Base-by-base conservation (phyloP, 2,797 vertebrate genomes). In the Hemitrygon akajei region DNA sequence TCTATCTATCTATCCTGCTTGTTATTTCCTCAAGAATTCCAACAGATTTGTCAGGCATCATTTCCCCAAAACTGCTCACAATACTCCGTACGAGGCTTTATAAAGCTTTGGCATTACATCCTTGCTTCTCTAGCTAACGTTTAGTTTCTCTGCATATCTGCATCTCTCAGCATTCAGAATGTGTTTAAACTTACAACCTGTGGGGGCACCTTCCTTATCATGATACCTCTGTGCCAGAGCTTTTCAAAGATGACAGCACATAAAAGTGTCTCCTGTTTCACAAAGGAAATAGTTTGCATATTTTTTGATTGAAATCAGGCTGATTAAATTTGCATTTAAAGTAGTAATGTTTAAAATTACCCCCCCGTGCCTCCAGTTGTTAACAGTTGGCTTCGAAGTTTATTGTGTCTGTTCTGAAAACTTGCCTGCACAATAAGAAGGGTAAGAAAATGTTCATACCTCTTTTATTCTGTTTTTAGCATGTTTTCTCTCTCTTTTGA, bases 251-350 rank as follows among this genome's bases (percentile, higher is more conserved):
- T 37, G 34, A 80, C 20, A 40, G 34, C 79, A 79, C n/a, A 34
- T n/a, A 34, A 3, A 79, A 79, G n/a, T 77, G n/a, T 34, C 76
- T 77, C 76, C 34, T 18, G 34, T 80, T 80, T 80, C 34, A 80
- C 37, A 80, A 40, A 37, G 16, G n/a, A 80, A 80, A 34, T 40
- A 80, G 37, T 37, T 37, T 80, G 79, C 14, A 40, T 80, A 80
- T 80, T 80, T 77, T n/a, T 73, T 37, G 77, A 80, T 80, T 20
- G 10, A 37, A 37, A 40, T 80, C 34, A 79, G 34, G 79, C 79
- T 37, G 34, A 80, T 80, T 80, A 80, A 18, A 80, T 80, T 80
- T 80, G 79, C 79, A 80, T 80, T 37, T 16, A 80, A 80, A 80
- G 79, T 80, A 40, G 79, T 20, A 80, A 80, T 40, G 40, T 80